Percentiles rank a stretch among this genome's conserved stretches.
phyloP scores from a whole-genome alignment of 2,113 vertebrate genomes.

The Gymnogyps californianus region DNA sequence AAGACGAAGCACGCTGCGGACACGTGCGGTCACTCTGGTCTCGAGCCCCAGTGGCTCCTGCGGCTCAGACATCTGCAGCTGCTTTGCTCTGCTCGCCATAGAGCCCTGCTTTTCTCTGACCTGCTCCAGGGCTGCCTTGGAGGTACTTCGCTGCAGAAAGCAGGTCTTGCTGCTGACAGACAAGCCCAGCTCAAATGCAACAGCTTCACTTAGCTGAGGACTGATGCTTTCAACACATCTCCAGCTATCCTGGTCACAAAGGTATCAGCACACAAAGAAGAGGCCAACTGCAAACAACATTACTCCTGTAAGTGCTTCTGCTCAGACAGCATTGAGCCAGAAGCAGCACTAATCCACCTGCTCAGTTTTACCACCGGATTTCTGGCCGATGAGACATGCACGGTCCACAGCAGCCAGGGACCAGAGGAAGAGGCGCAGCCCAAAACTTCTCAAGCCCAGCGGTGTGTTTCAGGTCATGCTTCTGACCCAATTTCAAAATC shows the following conservation, averaged over 20 bases:
- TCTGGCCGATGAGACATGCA: not conserved
- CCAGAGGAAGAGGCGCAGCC: not conserved
- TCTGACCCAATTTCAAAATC: slow-evolving; percentile 23
- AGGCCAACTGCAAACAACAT: not conserved
- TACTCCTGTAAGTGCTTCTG: accelerated
- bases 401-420: not conserved
- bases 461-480: not conserved
- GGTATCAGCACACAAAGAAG: accelerated
- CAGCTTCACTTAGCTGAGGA: not conserved
- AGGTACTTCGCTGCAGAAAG: not conserved
- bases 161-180: accelerated
- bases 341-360: not conserved
- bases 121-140: not conserved
- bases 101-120: not conserved
- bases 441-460: not conserved
- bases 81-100: accelerated
- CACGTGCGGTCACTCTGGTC: slow-evolving; percentile 1
- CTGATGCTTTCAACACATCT: not conserved
- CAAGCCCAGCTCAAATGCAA: not conserved
- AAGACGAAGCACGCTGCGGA: not conserved
- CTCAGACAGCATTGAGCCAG: not conserved
- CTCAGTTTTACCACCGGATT: accelerated
- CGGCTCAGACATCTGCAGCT: not conserved
- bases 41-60: not conserved
- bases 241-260: not conserved